Evolutionary conservation across 2,113 vertebrate species (phyloP).

Genomic region (Syngnathus floridae): DNA sequence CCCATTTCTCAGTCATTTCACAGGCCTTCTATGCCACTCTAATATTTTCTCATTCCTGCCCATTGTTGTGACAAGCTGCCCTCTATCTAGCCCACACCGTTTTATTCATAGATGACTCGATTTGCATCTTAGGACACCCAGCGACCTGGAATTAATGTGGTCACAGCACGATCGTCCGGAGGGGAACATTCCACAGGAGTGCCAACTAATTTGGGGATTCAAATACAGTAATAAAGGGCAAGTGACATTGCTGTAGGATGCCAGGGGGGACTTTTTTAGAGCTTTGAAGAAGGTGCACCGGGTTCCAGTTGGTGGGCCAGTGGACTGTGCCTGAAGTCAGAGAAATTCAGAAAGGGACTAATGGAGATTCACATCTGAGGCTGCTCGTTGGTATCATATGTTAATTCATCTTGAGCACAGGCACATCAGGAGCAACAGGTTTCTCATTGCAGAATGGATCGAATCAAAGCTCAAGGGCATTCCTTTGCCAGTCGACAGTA

Average conservation of each 20-base stretch:
- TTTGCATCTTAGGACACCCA: conserved; percentile 24
- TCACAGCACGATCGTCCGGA: conserved; percentile 24
- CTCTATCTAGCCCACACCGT: conserved; percentile 24
- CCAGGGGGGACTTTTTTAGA: conserved; percentile 19
- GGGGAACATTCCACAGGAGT: conserved; percentile 33
- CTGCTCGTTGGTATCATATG: background rate
- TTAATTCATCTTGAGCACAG: background rate
- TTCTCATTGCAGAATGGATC: background rate
- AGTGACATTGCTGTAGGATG: conserved; percentile 25
- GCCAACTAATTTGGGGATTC: conserved; percentile 27
- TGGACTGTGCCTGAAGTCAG: conserved; percentile 37
- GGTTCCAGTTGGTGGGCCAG: conserved; percentile 12
- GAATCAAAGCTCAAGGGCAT: background rate
- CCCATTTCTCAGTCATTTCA: conserved; percentile 15
- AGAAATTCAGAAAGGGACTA: conserved; percentile 4
- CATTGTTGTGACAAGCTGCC: conserved; percentile 26
- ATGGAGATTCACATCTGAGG: conserved; percentile 7
- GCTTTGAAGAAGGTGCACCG: conserved; percentile 23
- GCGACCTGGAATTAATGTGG: conserved; percentile 27
- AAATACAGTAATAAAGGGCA: conserved; percentile 42
- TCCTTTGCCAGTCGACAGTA: background rate
- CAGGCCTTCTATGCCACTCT: conserved; percentile 1
- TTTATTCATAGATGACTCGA: conserved; percentile 33
- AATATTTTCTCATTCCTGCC: conserved; percentile 13
- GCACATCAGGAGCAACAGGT: background rate